Evolutionary conservation across 1,140 invertebrate species (phyloP).

Genomic region (Heterodera schachtii): DNA sequence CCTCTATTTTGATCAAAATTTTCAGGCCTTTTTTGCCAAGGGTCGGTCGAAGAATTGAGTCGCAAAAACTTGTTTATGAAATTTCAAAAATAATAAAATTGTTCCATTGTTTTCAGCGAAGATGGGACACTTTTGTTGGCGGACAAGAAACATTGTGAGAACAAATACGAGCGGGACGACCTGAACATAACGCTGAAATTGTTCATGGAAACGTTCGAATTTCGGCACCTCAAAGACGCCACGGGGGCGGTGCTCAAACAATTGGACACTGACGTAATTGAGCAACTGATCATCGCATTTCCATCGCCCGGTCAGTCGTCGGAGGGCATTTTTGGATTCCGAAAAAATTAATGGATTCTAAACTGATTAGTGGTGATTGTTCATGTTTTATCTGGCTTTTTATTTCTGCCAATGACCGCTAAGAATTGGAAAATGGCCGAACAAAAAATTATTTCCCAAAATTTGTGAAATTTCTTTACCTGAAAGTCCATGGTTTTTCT

Average conservation of each 20-base stretch:
- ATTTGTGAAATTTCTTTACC: neutral
- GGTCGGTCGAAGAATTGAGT: too few species aligned
- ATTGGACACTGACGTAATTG: conserved; percentile 59
- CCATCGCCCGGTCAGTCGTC: conserved; percentile 42
- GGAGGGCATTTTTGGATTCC: neutral
- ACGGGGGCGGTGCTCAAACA: conserved; percentile 50
- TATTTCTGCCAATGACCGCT: too few species aligned
- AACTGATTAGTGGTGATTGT: too few species aligned
- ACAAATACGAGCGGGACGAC: conserved; percentile 59
- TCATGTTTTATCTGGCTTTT: too few species aligned
- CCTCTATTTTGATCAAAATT: too few species aligned
- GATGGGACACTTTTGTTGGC: conserved; percentile 58
- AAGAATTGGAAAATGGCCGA: neutral
- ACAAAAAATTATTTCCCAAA: neutral
- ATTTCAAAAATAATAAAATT: neutral
- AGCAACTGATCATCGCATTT: conserved; percentile 61
- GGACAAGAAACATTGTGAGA: conserved; percentile 50
- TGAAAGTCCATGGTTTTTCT: neutral
- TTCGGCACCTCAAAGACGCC: conserved; percentile 45
- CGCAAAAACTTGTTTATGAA: neutral
- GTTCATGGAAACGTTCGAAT: conserved; percentile 50
- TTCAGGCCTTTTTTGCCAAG: too few species aligned
- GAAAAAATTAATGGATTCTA: neutral
- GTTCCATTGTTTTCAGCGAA: conserved; percentile 48
- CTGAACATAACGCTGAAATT: conserved; percentile 63